Conservation (phyloP, 2,113 vertebrate genomes). For the Ctenomys sociabilis region DNA sequence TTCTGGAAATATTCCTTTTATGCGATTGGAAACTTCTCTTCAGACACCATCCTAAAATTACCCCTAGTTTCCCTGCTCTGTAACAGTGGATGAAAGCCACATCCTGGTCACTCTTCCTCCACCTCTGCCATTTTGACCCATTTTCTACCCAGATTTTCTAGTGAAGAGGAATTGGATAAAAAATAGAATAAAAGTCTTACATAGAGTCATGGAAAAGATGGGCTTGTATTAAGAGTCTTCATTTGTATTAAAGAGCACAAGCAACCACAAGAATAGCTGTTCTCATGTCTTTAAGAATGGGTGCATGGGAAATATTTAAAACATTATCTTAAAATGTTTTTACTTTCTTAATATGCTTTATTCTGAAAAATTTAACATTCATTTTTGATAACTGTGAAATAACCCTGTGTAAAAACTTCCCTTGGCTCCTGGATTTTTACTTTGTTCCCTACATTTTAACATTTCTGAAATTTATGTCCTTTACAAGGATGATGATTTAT, state of each 20-base stretch:
- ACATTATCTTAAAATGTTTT: not conserved
- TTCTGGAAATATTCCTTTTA: slow-evolving; percentile 18
- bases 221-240: not conserved
- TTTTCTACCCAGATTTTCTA: not conserved
- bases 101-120: accelerated
- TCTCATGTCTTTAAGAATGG: not conserved
- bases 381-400: slow-evolving; percentile 17
- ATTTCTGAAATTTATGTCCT: not conserved
- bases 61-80: not conserved
- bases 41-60: not conserved
- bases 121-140: not conserved
- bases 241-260: not conserved
- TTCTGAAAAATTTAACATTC: not conserved
- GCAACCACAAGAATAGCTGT: not conserved
- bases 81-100: not conserved
- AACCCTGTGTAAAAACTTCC: not conserved
- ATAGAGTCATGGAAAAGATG: not conserved
- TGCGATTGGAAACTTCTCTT: not conserved
- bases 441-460: not conserved
- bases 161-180: not conserved
- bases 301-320: not conserved
- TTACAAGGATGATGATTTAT: not conserved
- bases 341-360: slow-evolving; percentile 4
- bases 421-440: not conserved
- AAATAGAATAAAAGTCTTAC: not conserved